Conservation (phyloP, 2,797 vertebrate genomes). For the Arnoldichthys spilopterus region DNA sequence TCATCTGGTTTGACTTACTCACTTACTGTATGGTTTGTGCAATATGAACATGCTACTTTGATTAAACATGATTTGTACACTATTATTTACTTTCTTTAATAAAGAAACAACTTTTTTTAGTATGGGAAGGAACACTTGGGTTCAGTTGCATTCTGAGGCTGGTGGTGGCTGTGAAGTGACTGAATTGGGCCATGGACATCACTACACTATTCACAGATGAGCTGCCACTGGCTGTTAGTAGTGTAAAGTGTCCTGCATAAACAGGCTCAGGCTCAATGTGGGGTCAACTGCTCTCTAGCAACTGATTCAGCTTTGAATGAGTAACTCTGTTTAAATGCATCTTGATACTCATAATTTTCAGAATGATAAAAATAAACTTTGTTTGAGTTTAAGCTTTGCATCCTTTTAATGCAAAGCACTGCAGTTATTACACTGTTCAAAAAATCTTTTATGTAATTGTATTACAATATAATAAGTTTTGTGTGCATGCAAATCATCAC, state of each 20-base stretch:
- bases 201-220: slow-evolving; percentile 38
- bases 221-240: slow-evolving; percentile 39
- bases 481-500: not conserved
- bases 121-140: not conserved
- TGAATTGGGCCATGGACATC: slow-evolving; percentile 34
- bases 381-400: not conserved
- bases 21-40: no score
- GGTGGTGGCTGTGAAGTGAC: slow-evolving; percentile 10
- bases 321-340: not conserved
- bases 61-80: no score
- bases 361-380: not conserved
- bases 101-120: not conserved
- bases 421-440: not conserved
- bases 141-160: not conserved
- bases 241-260: slow-evolving; percentile 13
- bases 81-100: no score
- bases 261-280: not conserved
- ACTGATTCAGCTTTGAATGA: not conserved
- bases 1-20: no score
- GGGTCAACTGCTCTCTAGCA: not conserved
- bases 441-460: not conserved
- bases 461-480: not conserved
- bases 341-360: not conserved
- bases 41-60: no score
- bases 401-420: slow-evolving; percentile 10